phyloP scores from a whole-genome alignment of 1,140 invertebrate genomes.

The Zophobas morio region DNA sequence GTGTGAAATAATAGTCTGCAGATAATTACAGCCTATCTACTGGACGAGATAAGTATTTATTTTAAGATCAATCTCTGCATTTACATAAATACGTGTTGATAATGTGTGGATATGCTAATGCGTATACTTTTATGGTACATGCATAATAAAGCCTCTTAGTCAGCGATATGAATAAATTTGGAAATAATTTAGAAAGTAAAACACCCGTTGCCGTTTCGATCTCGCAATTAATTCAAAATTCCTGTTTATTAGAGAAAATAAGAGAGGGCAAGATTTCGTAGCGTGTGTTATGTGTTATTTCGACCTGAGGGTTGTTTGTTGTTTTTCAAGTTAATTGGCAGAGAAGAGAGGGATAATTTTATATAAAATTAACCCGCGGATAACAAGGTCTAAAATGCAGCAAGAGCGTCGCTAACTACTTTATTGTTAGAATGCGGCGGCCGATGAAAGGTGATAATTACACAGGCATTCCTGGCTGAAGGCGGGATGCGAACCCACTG shows the following conservation, averaged over 20 bases:
- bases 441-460: constrained; percentile 52
- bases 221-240: background rate
- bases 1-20: constrained; percentile 26
- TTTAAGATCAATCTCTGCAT: constrained; percentile 1
- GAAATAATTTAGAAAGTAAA: constrained; percentile 17
- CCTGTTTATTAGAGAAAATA: constrained; percentile 4
- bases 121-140: background rate
- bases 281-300: constrained; percentile 21
- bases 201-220: background rate
- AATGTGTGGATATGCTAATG: constrained; percentile 15
- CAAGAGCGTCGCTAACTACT: constrained; percentile 49
- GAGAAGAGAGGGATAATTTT: constrained; percentile 38
- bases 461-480: constrained; percentile 45
- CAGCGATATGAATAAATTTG: constrained; percentile 16
- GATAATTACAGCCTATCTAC: constrained; percentile 11
- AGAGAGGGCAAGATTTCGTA: background rate
- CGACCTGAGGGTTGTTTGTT: constrained; percentile 33
- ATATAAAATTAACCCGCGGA: constrained; percentile 44
- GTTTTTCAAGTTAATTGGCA: constrained; percentile 44
- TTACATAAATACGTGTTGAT: constrained; percentile 32
- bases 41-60: constrained; percentile 7
- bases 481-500: constrained; percentile 48
- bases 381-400: constrained; percentile 48
- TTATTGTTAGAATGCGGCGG: constrained; percentile 52
- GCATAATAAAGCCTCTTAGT: background rate